phyloP scores from a whole-genome alignment of 1,140 invertebrate species.

The Marisa cornuarietis region DNA sequence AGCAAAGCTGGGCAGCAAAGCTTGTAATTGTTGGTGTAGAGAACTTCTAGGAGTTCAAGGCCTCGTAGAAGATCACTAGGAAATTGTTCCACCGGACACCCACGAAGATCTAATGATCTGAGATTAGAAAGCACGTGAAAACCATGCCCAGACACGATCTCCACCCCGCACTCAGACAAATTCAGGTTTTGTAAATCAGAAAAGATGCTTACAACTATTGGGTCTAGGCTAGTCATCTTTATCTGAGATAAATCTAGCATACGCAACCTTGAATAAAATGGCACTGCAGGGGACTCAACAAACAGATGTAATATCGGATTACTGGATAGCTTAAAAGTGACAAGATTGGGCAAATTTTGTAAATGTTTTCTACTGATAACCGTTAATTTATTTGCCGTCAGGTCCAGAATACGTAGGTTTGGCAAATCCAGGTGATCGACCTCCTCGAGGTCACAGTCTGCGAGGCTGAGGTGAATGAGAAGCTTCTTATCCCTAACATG shows the following conservation, averaged over 20 bases:
- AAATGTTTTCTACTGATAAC: neutral
- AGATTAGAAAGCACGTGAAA: slow-evolving; percentile 15
- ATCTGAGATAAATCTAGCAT: neutral
- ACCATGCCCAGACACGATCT: neutral
- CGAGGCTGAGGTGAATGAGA: slow-evolving; percentile 10
- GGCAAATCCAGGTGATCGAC: neutral
- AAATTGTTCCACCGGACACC: slow-evolving; percentile 24
- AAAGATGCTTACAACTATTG: neutral
- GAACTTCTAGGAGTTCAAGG: slow-evolving; percentile 21
- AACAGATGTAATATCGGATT: neutral
- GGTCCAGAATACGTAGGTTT: slow-evolving; percentile 8
- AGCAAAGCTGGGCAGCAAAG: slow-evolving; percentile 35
- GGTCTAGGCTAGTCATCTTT: neutral
- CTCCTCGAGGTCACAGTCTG: neutral
- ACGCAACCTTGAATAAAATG: neutral
- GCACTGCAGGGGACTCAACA: neutral
- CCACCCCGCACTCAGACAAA: slow-evolving; percentile 11
- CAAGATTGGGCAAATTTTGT: neutral
- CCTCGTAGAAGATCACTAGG: slow-evolving; percentile 27
- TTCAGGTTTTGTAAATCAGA: slow-evolving; percentile 2
- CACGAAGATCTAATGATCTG: slow-evolving; percentile 21
- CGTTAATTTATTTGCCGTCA: neutral
- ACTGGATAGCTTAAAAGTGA: neutral
- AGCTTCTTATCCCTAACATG: neutral
- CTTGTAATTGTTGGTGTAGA: slow-evolving; percentile 32